These are phyloP conservation scores for Pogona vitticeps DNA, from an alignment of 2,113 vertebrate genomes.

Conservation along the genomic window DNA sequence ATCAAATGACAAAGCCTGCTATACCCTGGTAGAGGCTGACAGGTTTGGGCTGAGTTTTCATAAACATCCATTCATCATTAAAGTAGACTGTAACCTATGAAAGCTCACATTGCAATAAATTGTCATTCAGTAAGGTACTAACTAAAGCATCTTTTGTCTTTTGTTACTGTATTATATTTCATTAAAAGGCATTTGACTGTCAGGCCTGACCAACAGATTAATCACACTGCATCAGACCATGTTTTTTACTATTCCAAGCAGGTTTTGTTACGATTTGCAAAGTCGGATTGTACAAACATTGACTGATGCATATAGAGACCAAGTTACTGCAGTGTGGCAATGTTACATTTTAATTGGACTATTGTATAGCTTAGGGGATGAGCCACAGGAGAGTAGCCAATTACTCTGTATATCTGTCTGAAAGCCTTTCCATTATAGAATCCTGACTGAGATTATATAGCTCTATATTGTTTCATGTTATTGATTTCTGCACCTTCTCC, in stretches of 20 bases:
- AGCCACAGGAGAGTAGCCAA: slow-evolving; percentile 72
- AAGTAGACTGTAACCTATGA: not conserved
- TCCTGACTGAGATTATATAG: slow-evolving; percentile 71
- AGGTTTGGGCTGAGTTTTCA: not conserved
- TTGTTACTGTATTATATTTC: slow-evolving; percentile 17
- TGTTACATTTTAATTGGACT: slow-evolving; percentile 75
- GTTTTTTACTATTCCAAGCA: slow-evolving; percentile 53
- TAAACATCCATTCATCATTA: not conserved
- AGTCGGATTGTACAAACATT: slow-evolving; percentile 69
- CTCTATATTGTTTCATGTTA: slow-evolving; percentile 71
- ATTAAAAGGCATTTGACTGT: slow-evolving; percentile 31
- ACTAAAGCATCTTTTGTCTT: not conserved
- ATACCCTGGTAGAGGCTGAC: not conserved
- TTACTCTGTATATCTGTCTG: slow-evolving; percentile 72
- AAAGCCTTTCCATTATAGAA: slow-evolving; percentile 62
- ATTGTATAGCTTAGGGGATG: slow-evolving; percentile 56
- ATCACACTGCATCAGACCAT: slow-evolving; percentile 19
- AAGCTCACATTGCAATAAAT: slow-evolving; percentile 18
- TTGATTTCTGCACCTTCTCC: slow-evolving; percentile 69
- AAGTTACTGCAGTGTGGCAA: slow-evolving; percentile 67
- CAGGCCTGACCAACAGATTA: slow-evolving; percentile 38
- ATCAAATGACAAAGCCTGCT: not conserved
- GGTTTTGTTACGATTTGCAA: slow-evolving; percentile 48
- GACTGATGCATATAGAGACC: slow-evolving; percentile 52
- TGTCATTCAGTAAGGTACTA: not conserved